Evolutionary conservation across 1,140 invertebrate species (phyloP), one percentile per base, ranked within the genome.

Genomic region (Schlechtendalia chinensis): DNA sequence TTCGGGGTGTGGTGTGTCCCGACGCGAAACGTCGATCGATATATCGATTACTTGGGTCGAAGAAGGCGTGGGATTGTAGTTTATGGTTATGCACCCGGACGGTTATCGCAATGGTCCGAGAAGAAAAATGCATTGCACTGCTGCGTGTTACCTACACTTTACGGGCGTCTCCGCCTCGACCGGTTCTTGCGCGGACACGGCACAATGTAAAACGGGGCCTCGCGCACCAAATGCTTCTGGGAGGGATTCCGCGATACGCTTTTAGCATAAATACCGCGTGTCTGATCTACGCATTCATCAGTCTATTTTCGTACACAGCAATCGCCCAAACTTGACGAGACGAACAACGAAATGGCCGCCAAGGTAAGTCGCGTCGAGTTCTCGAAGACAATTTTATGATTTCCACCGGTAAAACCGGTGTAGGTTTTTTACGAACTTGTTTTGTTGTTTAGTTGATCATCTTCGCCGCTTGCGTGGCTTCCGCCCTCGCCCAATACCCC

Each of bases 401-500:
- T n/a, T n/a, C n/a, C n/a, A n/a, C n/a, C n/a, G n/a, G n/a, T n/a
- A n/a, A n/a, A n/a, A n/a, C n/a, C n/a, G n/a, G n/a, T n/a, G n/a
- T n/a, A n/a, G n/a, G n/a, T n/a, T 65, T n/a, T 27, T 65, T 65
- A 11, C 17, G 27, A 19, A n/a, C 17, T 12, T 19, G 53, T 67
- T 45, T 45, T 45, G 0, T 11, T n/a, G 50, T 24, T 22, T 45
- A 81, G 80, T 39, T 81, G n/a, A 69, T 67, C 50, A 29, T 81
- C 8, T 54, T 81, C 59, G 59, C 80, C 61, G 80, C 27, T 22
- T 69, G 61, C 19, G 80, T 69, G 50, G 80, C 50, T 19, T 65
- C 65, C 1, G 63, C 80, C 5, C 65, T 69, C 47, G 61, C 80
- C 6, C 80, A 81, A 58, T 81, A 81, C 80, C 39, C 65, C 4